Evolutionary conservation across 2,113 vertebrate species (phyloP), one percentile per base, ranked within the genome.

Genomic region (Meles meles): DNA sequence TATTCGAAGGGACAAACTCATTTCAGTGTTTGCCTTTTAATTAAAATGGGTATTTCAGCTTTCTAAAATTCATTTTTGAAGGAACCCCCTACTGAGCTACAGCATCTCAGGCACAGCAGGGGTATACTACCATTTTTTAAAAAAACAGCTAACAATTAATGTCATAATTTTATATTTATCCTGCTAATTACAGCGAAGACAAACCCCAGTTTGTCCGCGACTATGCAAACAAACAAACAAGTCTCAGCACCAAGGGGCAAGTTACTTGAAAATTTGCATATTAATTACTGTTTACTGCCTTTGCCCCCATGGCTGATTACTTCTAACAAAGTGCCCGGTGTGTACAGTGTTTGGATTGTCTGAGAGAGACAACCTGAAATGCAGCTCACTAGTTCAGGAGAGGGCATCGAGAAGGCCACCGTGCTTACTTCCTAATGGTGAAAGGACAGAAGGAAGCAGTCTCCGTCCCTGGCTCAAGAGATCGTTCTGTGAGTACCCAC

Each of bases 201-300:
- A 98, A 96, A 85, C 55, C 98, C 61, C 88, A 79, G 95, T 98
- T 97, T 97, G 94, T 96, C 96, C 96, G 44, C 10, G 84, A 97
- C 96, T 96, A 76, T 95, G 92, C 96, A 97, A 98, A 98, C 98
- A 99, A 99, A 98, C 97, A 98, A 98, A 98, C 96, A 98, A 97
- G 97, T 91, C 96, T 96, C 85, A 71, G 90, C 97, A 97, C 97
- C 65, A 76, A 97, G 98, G 96, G 97, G 98, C 93, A 97, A 96
- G 93, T 98, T 97, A 81, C 97, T 98, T 96, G 98, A 97, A 97
- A 98, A 99, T 98, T 98, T 99, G 98, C 98, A 98, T 98, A 88
- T 98, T 98, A 99, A 99, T 98, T 96, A 98, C 93, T 97, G 92
- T 97, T 98, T 97, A 94, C 90, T 3, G 17, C 94, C 87, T 95